A percentile compares a stretch with the other conserved stretches of the same genome.
These are phyloP conservation scores for Echinometra lucunter DNA, from an alignment of 53 echinoderm and acorn worm species.

Conservation along the genomic window DNA sequence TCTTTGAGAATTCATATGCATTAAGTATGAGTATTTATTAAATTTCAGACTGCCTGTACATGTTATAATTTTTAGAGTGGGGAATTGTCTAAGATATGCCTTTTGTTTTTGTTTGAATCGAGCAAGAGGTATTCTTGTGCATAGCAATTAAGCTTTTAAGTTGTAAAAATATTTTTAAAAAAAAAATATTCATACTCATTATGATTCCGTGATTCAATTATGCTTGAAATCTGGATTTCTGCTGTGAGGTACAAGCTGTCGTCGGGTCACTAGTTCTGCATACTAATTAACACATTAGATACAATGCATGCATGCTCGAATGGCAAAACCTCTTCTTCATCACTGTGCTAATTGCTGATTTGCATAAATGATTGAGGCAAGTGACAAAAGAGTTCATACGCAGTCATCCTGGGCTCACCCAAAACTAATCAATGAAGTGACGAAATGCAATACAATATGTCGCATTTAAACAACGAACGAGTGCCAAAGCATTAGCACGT, in stretches of 20 bases:
- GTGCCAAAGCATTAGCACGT: neutral
- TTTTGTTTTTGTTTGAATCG: too few relatives aligned
- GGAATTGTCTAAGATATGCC: too few relatives aligned
- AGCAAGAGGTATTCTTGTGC: too few relatives aligned
- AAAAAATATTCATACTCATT: neutral
- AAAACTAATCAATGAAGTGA: constrained; percentile 49
- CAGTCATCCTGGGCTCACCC: constrained; percentile 25
- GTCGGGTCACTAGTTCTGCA: constrained; percentile 36
- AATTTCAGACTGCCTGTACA: too few relatives aligned
- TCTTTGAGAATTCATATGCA: too few relatives aligned
- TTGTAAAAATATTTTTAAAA: too few relatives aligned
- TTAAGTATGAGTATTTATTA: too few relatives aligned
- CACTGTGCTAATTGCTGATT: constrained; percentile 60
- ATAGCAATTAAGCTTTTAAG: too few relatives aligned
- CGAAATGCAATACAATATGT: neutral
- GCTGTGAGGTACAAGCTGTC: neutral
- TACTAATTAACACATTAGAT: constrained; percentile 58
- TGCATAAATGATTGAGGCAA: constrained; percentile 56
- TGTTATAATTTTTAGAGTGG: too few relatives aligned
- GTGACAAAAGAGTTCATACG: constrained; percentile 17
- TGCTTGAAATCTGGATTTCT: neutral
- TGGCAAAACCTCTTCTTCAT: constrained; percentile 29
- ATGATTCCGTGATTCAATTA: neutral
- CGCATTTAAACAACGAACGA: constrained; percentile 19
- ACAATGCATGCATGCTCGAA: constrained; percentile 60